Evolutionary conservation across 2,888 invertebrate species (phyloP), one percentile per base, ranked within the genome.

Genomic region (Caenorhabditis imperialis): DNA sequence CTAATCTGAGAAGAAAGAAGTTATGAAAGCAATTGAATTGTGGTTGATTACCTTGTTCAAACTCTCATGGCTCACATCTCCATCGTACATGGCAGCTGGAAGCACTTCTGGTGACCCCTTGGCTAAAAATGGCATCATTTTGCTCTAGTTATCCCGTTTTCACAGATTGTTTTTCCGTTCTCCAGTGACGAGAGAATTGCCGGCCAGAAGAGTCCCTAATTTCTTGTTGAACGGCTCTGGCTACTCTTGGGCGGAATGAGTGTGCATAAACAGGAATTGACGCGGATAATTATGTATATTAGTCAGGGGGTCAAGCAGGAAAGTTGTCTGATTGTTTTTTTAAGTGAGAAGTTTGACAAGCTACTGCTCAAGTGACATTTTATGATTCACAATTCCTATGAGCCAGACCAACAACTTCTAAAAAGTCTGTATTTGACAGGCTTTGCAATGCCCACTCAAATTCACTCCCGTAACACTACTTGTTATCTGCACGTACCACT

Each of bases 31-130:
- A 38, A 25, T 27, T 30, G 23, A 4, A 18, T 12, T n/a, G 57
- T 35, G 5, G 3, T 27, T 2, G 1, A 22, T 12, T 57, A 76
- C 77, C 55, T 71, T 77, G 69, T 67, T 73, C 45, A 77, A 42
- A 54, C 57, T 57, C 51, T 77, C 79, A 23, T 71, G 65, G 42
- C 69, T 75, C 47, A 45, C 60, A 40, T 77, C 77, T 60, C 60
- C 54, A 23, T 76, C 69, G 65, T 67, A 76, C 45, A 71, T 72
- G 16, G 61, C 54, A 5, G 71, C 61, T 42, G 70, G 70, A 55
- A 75, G 50, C 30, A 70, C 60, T 69, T 79, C 79, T 12, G 79
- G 79, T 20, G 79, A 75, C 53, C 79, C 79, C 33, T 79, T 79
- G n/a, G 54, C 73, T 78, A 67, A 70, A 72, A 57, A 38, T 37